A percentile compares a stretch with the other conserved stretches of the same genome.
Evolutionary conservation across 2,888 invertebrate species (phyloP).

Genomic region (Macrosoma leucophasiata): DNA sequence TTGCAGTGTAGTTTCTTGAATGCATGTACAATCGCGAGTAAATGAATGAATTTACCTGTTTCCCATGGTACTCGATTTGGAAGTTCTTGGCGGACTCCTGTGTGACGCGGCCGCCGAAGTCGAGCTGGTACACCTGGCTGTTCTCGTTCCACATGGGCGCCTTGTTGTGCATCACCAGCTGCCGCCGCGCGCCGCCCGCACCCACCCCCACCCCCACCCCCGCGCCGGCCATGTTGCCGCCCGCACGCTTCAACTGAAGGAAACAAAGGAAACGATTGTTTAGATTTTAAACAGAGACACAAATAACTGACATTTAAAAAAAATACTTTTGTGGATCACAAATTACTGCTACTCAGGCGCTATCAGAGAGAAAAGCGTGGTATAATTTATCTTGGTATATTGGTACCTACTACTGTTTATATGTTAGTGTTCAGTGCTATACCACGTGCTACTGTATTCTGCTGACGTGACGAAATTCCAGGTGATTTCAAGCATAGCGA

Average conservation of each 20-base stretch:
- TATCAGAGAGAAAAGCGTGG: too few species aligned
- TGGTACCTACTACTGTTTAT: too few species aligned
- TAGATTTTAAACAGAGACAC: too few species aligned
- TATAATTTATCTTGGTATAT: too few species aligned
- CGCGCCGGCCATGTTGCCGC: conserved; percentile 45
- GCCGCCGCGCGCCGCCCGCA: conserved; percentile 67
- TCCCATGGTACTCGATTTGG: conserved; percentile 97
- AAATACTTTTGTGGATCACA: too few species aligned
- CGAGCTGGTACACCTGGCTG: conserved; percentile 98
- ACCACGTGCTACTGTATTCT: too few species aligned
- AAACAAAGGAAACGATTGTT: conserved; percentile 11
- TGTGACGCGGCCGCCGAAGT: conserved; percentile 99
- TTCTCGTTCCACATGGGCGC: conserved; percentile 99
- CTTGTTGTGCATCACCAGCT: conserved; percentile 98
- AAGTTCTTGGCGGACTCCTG: conserved; percentile 99
- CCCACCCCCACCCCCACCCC: conserved; percentile 18
- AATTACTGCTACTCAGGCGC: too few species aligned
- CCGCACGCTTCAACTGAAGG: conserved; percentile 81
- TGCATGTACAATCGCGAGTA: neutral
- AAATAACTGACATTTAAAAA: too few species aligned
- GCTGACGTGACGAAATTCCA: too few species aligned
- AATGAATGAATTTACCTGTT: conserved; percentile 87
- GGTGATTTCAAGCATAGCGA: too few species aligned
- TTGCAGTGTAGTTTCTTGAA: neutral
- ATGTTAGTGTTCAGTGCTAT: too few species aligned